A percentile compares a stretch with the other conserved stretches of the same genome.
Conservation (phyloP, 2,113 vertebrate species). For the Corythaixoides concolor region DNA sequence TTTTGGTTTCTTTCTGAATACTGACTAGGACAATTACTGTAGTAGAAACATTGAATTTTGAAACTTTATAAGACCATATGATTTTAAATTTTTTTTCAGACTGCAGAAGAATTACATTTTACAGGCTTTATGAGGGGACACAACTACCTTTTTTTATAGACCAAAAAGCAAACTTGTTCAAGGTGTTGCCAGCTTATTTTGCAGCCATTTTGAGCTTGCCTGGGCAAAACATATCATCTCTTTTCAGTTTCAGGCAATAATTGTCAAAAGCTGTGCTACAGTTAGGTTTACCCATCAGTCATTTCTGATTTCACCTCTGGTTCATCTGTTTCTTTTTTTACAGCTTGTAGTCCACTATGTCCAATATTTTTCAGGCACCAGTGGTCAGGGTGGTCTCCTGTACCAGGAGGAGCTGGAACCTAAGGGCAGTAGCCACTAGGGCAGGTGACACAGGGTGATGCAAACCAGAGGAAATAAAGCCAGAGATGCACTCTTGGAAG, state of each 20-base stretch:
- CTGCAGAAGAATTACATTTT: background rate
- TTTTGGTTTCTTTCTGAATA: background rate
- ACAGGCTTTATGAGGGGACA: background rate
- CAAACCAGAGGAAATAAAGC: background rate
- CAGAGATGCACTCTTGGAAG: fast-evolving
- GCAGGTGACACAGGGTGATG: background rate
- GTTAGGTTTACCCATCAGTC: background rate
- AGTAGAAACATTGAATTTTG: background rate
- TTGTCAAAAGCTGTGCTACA: background rate
- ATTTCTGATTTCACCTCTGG: background rate
- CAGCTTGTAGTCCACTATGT: background rate
- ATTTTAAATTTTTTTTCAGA: background rate
- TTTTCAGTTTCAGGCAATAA: background rate
- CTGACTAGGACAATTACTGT: background rate
- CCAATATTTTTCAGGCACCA: background rate
- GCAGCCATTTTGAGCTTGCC: background rate
- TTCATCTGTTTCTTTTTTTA: background rate
- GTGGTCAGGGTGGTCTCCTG: background rate
- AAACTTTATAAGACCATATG: background rate
- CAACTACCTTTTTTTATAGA: background rate
- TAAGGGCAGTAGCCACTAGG: background rate
- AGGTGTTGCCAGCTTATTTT: background rate
- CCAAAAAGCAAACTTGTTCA: background rate
- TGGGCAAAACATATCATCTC: background rate
- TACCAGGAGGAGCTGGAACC: background rate